Conservation (phyloP, 2,797 vertebrate genomes). For the Lepus oiostolus region DNA sequence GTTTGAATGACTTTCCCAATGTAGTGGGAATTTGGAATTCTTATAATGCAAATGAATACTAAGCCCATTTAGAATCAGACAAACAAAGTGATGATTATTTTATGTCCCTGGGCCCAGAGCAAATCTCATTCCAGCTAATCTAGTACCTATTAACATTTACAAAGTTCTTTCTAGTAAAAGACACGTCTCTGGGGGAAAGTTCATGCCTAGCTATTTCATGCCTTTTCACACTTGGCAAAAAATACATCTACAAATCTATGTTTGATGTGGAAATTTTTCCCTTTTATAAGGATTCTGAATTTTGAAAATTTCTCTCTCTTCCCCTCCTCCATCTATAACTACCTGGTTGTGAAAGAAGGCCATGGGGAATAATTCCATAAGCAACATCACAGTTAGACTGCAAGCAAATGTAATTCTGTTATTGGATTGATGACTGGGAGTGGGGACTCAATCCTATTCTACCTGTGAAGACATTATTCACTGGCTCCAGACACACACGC, state of each 20-base stretch:
- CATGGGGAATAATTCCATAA: neutral
- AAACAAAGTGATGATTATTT: conserved; percentile 81
- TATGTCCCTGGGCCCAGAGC: conserved; percentile 74
- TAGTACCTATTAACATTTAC: conserved; percentile 81
- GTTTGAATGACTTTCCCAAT: conserved; percentile 72
- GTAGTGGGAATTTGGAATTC: conserved; percentile 74
- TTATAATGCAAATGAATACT: conserved; percentile 80
- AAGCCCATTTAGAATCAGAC: conserved; percentile 78
- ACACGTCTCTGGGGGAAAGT: conserved; percentile 66
- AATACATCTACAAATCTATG: conserved; percentile 46
- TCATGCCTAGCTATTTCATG: conserved; percentile 68
- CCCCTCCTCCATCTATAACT: neutral
- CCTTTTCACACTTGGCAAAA: conserved; percentile 72
- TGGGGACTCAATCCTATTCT: neutral
- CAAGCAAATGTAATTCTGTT: neutral
- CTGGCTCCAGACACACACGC: neutral
- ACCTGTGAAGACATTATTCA: neutral
- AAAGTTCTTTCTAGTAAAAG: conserved; percentile 81
- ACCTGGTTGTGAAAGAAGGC: conserved; percentile 60
- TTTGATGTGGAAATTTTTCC: conserved; percentile 69
- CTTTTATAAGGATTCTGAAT: conserved; percentile 53
- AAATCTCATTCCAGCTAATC: conserved; percentile 74
- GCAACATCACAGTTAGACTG: neutral
- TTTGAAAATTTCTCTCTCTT: neutral
- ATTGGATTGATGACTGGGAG: neutral